Percentiles rank a stretch among this genome's conserved stretches.
Conservation (phyloP, 2,888 invertebrate genomes). For the Drosophila mulleri region DNA sequence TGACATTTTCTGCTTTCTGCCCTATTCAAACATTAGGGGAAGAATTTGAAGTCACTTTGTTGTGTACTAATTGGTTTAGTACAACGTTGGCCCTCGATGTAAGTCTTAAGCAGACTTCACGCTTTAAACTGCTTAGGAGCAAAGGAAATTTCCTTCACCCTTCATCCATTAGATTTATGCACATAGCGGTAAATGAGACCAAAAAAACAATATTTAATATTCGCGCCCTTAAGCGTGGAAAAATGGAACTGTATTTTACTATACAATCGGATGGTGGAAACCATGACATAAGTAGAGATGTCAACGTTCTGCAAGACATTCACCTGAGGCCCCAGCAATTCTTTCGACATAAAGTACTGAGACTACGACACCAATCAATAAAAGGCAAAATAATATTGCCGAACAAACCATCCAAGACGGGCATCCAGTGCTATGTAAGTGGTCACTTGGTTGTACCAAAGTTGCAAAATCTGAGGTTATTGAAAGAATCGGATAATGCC, state of each 20-base stretch:
- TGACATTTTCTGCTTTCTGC: neutral
- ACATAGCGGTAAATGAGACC: neutral
- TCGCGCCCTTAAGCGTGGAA: too few relatives aligned
- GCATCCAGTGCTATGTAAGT: constrained; percentile 26
- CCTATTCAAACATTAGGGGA: neutral
- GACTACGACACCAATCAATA: neutral
- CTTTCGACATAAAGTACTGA: neutral
- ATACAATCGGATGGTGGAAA: neutral
- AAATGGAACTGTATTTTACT: accelerated
- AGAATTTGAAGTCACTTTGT: neutral
- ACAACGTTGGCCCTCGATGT: accelerated
- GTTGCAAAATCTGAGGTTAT: neutral
- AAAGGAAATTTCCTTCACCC: neutral
- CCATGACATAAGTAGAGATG: neutral
- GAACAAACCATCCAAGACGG: neutral
- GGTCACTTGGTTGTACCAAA: constrained; percentile 12
- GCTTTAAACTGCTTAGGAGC: neutral
- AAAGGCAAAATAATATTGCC: neutral
- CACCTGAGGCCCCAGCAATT: neutral
- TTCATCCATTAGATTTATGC: neutral
- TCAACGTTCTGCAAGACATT: neutral
- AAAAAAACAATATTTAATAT: neutral
- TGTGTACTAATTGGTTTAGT: neutral
- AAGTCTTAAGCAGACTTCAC: neutral
- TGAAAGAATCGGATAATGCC: constrained; percentile 21